Base-by-base conservation (phyloP, 2,113 vertebrate species). In the Bostrychus sinensis region DNA sequence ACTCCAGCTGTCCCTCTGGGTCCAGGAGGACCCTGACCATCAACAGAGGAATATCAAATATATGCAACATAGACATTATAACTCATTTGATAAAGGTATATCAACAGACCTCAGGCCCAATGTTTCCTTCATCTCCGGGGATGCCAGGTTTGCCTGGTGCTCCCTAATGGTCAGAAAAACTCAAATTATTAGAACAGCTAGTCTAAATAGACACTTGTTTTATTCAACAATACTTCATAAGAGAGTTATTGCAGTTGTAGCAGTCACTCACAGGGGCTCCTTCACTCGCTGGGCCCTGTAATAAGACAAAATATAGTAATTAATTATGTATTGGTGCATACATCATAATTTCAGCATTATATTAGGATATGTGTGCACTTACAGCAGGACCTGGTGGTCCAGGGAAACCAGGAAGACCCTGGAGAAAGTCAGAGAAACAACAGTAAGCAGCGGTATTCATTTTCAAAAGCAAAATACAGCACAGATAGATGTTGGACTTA, bases 341-440 rank as follows among this genome's bases (percentile, higher is more conserved):
- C 38, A 50, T 7, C 10, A 0, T 51, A 0, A 23, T 46, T 8
- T 58, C 3, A 10, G 26, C 26, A 8, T 51, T 48, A 14, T 7
- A 30, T 51, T 20, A 28, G 36, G 10, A 39, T 26, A 11, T 36
- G 3, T 43, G 30, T 41, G 17, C 13, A 91, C 93, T 92, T 84
- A 94, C 93, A 56, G 91, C 56, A 38, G 87, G 62, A 67, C 93
- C 93, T 62, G 84, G 0, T 54, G 87, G 75, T 39, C 93, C 93
- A n/a, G 93, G 92, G 62, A 93, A 92, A 7, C 93, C 93, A 74
- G 87, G 93, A 34, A 92, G 92, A 68, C 93, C 93, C 93, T 55
- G 11, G n/a, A 19, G 17, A 55, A 32, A 20, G 19, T 1, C 12
- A 30, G 14, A 39, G n/a, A 20, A 20, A 13, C 7, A 22, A 17